Evolutionary conservation across 2,888 invertebrate species (phyloP), one percentile per base, ranked within the genome.

Genomic region (Minunthozetes semirufus): DNA sequence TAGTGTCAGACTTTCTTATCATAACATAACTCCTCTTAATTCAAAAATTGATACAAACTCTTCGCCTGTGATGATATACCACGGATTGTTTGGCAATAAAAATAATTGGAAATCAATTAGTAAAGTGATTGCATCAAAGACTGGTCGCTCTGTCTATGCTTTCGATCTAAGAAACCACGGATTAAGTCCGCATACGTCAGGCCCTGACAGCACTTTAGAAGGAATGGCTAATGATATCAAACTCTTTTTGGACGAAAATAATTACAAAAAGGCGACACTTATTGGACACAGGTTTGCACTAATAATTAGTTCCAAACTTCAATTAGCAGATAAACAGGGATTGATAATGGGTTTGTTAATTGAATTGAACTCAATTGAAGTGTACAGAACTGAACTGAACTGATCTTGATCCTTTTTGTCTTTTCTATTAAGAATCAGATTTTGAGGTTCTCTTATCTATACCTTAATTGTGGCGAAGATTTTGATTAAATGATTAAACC

Each of bases 161-260:
- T 86, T 95, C 46, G 98, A 98, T 84, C 90, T 92, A 8, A 87
- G 97, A 81, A 97, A 98, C 84, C 98, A 98, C 83, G 98, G 97
- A 0, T 93, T 94, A 78, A 95, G 95, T 81, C 90, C 91, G 0
- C 94, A 95, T 82, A 85, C 88, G 0, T 79, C 85, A 0, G 86
- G 88, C 0, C 90, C 93, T 83, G 87, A 86, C 29, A 95, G 94
- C 81, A 33, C 33, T 46, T n/a, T 73, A 15, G 83, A 85, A 13
- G 86, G 88, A 56, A 87, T 95, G 86, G 88, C 89, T 0, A 85
- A 85, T 73, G 97, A 97, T 83, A 81, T 95, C 5, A 82, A 86
- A 13, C 84, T 86, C 59, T 85, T 93, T 56, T 83, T 91, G 76
- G 85, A 87, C 79, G 87, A 88, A 78, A 82, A 89, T 63, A 84